Percentiles rank a stretch among this genome's conserved stretches.
Conservation (phyloP, 2,888 invertebrate genomes). For the Agrochola lychnidis region DNA sequence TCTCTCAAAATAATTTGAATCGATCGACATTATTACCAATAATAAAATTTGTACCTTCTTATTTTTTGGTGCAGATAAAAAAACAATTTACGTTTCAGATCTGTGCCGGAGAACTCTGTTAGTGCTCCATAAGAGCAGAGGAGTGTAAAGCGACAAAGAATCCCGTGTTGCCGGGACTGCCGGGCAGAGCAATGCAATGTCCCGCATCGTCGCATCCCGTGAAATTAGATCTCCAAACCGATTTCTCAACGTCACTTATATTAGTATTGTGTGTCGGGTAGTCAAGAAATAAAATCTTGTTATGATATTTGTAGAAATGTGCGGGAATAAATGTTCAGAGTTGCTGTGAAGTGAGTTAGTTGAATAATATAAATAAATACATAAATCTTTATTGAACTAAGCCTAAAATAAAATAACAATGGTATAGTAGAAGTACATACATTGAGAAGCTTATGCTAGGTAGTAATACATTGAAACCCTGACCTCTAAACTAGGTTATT, state of each 20-base stretch:
- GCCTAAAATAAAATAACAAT: too few species aligned
- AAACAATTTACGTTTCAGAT: slow-evolving; percentile 12
- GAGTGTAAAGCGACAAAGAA: slow-evolving; percentile 32
- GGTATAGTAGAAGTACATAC: too few species aligned
- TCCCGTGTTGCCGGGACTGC: slow-evolving; percentile 32
- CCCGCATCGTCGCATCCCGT: slow-evolving; percentile 48
- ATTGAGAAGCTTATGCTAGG: too few species aligned
- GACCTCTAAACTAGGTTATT: too few species aligned
- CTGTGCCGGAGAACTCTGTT: slow-evolving; percentile 17
- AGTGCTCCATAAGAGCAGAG: slow-evolving; percentile 25
- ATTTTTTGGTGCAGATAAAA: background rate
- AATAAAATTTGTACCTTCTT: background rate
- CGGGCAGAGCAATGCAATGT: slow-evolving; percentile 57
- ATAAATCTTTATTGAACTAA: too few species aligned
- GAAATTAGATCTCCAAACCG: slow-evolving; percentile 60
- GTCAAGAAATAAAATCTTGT: slow-evolving; percentile 49
- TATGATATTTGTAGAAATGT: slow-evolving; percentile 44
- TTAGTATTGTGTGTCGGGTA: slow-evolving; percentile 50
- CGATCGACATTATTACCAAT: too few species aligned
- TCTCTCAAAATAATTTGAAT: too few species aligned
- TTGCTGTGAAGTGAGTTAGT: slow-evolving; percentile 10
- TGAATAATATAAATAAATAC: slow-evolving; percentile 2
- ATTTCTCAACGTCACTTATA: slow-evolving; percentile 55
- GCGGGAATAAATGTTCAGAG: slow-evolving; percentile 7
- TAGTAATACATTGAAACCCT: too few species aligned